Base-by-base conservation (phyloP, 1,140 invertebrate genomes). In the Pseudomyrmex sp. region DNA sequence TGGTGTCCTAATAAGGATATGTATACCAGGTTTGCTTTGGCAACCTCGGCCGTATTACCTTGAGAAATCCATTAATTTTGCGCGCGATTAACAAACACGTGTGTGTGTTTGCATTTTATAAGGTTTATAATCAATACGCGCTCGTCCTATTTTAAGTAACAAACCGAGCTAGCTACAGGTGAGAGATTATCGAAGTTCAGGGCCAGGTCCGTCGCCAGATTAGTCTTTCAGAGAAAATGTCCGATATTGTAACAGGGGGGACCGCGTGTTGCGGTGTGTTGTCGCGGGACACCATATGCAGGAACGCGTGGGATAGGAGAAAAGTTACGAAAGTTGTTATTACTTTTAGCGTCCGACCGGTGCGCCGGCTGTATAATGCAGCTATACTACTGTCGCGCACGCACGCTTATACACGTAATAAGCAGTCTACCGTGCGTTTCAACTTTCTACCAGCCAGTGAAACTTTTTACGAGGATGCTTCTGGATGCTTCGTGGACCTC, bases 271-370 rank as follows among this genome's bases (percentile, higher is more conserved):
- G 35, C 35, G 35, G 5, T 35, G 35, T 35, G 35, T n/a, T 44
- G 35, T 82, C 69, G 10, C 26, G 35, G 26, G 58, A 74, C 20
- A 82, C 58, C 46, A 74, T 62, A 74, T 62, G 79, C 48, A 44
- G 18, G 23, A 82, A 63, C 52, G 77, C 66, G 46, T 12, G 58
- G 13, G 46, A 13, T 44, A 50, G 26, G 13, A 63, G 58, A 48
- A 74, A 74, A 82, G 69, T 79, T 79, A 35, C 66, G 66, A 44
- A 50, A 80, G 44, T 80, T 59, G 76, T 80, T 70, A 59, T 80
- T 80, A 80, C 76, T 79, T 70, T 79, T 70, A 79, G 54, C 52
- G 66, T 58, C 52, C 52, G 20, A 59, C 20, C 15, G 76, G 66
- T 12, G 61, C 61, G 54, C 61, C 74, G 54, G 48, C 44, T 79